Conservation (phyloP, 2,113 vertebrate species). For the Formicarius rufipectus region DNA sequence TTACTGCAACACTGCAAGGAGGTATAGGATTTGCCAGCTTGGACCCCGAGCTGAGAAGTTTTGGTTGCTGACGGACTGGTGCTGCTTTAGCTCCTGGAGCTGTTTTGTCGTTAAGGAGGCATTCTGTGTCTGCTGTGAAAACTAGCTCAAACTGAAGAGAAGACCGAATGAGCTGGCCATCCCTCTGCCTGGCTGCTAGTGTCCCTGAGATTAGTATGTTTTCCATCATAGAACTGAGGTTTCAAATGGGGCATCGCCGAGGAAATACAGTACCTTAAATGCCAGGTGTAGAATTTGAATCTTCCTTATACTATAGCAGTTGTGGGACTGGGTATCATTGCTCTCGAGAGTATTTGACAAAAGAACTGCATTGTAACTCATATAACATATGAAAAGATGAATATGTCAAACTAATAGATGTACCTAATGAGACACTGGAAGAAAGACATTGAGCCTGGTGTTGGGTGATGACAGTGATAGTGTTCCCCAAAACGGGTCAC, state of each 20-base stretch:
- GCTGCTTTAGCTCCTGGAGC: neutral
- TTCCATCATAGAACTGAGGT: neutral
- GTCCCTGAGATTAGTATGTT: neutral
- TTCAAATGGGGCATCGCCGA: neutral
- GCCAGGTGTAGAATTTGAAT: neutral
- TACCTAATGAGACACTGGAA: neutral
- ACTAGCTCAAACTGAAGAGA: neutral
- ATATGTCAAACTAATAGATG: neutral
- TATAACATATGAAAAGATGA: neutral
- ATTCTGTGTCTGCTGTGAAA: neutral
- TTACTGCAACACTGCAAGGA: fast-evolving
- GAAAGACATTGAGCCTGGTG: neutral
- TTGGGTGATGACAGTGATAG: neutral
- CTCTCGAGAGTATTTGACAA: neutral
- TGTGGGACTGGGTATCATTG: neutral
- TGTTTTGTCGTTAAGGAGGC: neutral
- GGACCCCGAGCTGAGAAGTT: neutral
- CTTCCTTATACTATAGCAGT: neutral
- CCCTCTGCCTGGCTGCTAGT: fast-evolving
- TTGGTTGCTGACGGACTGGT: neutral
- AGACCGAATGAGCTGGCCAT: neutral
- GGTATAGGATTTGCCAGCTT: neutral
- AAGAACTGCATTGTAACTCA: neutral
- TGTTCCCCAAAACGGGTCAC: neutral
- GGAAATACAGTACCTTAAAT: neutral